Conservation (phyloP, 1,140 invertebrate genomes). For the Caenorhabditis brenneri region DNA sequence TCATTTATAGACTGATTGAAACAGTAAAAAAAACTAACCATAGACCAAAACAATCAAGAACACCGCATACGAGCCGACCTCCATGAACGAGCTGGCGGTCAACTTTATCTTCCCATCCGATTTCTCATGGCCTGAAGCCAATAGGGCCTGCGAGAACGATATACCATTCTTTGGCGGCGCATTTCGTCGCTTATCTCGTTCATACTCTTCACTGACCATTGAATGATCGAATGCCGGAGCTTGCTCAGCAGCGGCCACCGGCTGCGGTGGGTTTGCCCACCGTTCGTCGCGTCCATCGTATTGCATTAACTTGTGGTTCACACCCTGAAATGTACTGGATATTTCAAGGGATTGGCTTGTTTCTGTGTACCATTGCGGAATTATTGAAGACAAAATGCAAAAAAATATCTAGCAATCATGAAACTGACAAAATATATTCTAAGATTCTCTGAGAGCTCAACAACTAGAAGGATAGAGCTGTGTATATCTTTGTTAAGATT, state of each 20-base stretch:
- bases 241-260: neutral
- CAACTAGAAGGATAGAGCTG: no score
- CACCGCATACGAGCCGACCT: conserved; percentile 72
- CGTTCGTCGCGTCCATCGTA: neutral
- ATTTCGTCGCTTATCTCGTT: neutral
- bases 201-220: conserved; percentile 15
- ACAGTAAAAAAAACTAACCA: no score
- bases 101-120: conserved; percentile 24
- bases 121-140: conserved; percentile 20
- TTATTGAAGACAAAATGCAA: no score
- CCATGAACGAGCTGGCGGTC: neutral
- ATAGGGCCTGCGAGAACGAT: neutral
- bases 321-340: no score
- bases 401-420: no score
- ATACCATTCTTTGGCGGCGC: neutral
- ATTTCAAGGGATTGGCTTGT: no score
- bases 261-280: conserved; percentile 2
- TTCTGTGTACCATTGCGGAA: no score
- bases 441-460: no score
- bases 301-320: neutral
- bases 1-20: no score
- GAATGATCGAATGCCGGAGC: neutral
- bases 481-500: no score
- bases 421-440: no score
- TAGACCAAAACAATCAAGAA: conserved; percentile 75